Conservation (phyloP, 37 sponge, comb jelly and placozoan genomes). For the Crambe crambe region DNA sequence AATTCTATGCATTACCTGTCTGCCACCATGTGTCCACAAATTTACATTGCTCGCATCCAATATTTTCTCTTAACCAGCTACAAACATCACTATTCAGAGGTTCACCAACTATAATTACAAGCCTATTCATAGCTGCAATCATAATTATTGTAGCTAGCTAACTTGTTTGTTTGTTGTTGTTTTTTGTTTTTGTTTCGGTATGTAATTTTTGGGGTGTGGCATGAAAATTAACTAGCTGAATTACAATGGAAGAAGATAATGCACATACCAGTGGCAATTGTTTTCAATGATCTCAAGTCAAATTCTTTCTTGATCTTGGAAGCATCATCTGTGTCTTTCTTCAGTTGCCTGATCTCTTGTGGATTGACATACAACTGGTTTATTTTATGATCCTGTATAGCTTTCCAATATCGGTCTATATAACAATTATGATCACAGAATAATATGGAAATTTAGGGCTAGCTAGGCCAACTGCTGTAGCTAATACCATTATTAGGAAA, state of each 20-base stretch:
- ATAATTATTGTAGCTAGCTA: too few species aligned
- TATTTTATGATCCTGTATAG: not conserved
- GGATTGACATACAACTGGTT: not conserved
- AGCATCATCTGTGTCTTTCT: not conserved
- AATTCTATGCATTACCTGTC: not conserved
- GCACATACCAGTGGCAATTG: not conserved
- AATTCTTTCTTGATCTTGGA: not conserved
- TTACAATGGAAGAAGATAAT: too few species aligned
- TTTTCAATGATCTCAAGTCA: not conserved
- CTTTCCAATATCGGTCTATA: constrained; percentile 3
- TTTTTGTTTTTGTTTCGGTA: too few species aligned
- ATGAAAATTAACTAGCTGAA: too few species aligned
- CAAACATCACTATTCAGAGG: constrained; percentile 38
- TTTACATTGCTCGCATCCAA: not conserved
- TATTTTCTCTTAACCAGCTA: not conserved
- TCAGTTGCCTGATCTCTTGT: not conserved
- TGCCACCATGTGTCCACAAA: constrained; percentile 28
- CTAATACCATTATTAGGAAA: too few species aligned
- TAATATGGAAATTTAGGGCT: too few species aligned
- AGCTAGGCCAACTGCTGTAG: too few species aligned
- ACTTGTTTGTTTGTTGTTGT: too few species aligned
- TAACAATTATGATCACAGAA: too few species aligned
- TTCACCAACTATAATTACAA: constrained; percentile 61
- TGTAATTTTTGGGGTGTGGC: too few species aligned
- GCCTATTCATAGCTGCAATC: not conserved